Base-by-base conservation (phyloP, 1,140 invertebrate species). In the Drosophila trapezifrons region DNA sequence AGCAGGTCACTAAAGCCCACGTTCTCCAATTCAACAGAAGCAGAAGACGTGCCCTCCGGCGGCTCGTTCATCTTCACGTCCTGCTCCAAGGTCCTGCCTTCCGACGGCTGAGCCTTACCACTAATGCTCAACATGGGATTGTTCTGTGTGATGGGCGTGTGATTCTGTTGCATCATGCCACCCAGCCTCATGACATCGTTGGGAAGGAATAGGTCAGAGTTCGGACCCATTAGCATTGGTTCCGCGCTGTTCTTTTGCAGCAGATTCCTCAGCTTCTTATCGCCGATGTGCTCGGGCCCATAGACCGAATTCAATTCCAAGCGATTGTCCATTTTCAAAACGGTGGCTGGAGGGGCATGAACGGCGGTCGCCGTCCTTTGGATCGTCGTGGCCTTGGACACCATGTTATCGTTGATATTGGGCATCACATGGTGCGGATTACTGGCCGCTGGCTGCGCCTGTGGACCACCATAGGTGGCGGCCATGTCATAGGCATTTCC, bases 1-100 rank as follows among this genome's bases (percentile, higher is more conserved):
- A 97, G 93, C 91, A 97, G 96, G 90, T 96, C 95, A 79, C 94
- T 95, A 45, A 96, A 96, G 9, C 94, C 94, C 89, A 95, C 95
- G 55, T 90, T 91, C 60, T 91, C 90, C 32, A 89, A 10, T 51
- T 91, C 90, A 15, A 91, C 71, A n/a, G 51, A 37, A 8, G 80
- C 83, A 10, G 84, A 74, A 2, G 84, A 69, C 35, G 84, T 77
- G 10, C 49, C 80, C 59, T 89, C 84, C 51, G 83, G 77, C 8
- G 85, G 54, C 37, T 89, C 84, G 4, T 46, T 42, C 66, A 84
- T 78, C 65, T 87, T 87, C 5, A 78, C 79, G 35, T 89, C 83
- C 18, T 87, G 80, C 13, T 87, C 84, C 25, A 89, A 62, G 46
- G 37, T 59, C 49, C 80, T 75, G 18, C 81, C 55, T 43, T 89